phyloP scores from a whole-genome alignment of 2,888 invertebrate genomes.

The Siphlonurus alternatus region DNA sequence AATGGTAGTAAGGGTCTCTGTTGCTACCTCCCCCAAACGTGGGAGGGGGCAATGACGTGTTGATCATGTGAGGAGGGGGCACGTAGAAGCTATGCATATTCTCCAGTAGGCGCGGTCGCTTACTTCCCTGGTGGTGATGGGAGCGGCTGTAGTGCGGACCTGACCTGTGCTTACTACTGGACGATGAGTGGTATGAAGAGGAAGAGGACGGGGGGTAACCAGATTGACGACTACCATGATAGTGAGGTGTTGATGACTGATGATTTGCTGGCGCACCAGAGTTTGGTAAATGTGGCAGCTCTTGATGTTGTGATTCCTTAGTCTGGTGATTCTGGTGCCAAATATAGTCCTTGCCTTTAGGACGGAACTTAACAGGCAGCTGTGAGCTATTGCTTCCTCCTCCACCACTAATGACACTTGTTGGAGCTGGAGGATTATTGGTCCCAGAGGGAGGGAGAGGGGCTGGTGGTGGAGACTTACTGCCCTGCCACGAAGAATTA shows the following conservation, averaged over 20 bases:
- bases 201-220: background rate
- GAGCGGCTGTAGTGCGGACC: background rate
- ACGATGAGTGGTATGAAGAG: background rate
- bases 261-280: background rate
- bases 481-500: background rate
- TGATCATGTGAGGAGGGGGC: constrained; percentile 12
- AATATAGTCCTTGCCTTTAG: constrained; percentile 57
- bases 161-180: background rate
- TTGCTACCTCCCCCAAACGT: constrained; percentile 5
- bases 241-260: background rate
- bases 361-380: constrained; percentile 47
- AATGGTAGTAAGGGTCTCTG: constrained; percentile 8
- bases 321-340: constrained; percentile 28
- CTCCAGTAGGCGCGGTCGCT: constrained; percentile 7
- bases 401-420: background rate
- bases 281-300: no score
- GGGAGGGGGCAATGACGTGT: constrained; percentile 13
- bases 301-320: background rate
- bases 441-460: constrained; percentile 14
- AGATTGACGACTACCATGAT: background rate
- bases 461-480: constrained; percentile 17
- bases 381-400: constrained; percentile 21
- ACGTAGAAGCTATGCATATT: constrained; percentile 8
- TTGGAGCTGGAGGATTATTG: constrained; percentile 13
- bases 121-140: constrained; percentile 5